Evolutionary conservation across 2,888 invertebrate species (phyloP).

Genomic region (Galerucella calmariensis): DNA sequence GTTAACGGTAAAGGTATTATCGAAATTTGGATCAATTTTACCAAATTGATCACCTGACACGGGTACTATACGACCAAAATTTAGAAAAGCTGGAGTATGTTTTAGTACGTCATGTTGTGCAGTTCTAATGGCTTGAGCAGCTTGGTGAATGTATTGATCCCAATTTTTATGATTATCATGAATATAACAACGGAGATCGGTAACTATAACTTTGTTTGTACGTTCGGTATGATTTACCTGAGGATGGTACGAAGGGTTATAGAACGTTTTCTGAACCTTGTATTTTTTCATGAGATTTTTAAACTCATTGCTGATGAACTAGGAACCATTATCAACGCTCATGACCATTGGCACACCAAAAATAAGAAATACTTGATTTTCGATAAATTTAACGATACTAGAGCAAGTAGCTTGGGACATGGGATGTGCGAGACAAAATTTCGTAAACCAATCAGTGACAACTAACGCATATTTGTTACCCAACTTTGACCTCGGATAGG

Average conservation of each 20-base stretch:
- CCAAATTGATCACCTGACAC: conserved; percentile 41
- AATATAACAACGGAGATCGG: conserved; percentile 46
- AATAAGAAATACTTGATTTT: conserved; percentile 40
- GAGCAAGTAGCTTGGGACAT: conserved; percentile 20
- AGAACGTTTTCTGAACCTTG: conserved; percentile 43
- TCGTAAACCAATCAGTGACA: conserved; percentile 20
- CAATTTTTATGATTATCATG: conserved; percentile 39
- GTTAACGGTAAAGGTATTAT: no score
- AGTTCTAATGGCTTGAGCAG: conserved; percentile 41
- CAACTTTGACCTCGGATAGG: conserved; percentile 33
- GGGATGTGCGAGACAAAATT: conserved; percentile 1
- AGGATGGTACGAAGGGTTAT: conserved; percentile 53
- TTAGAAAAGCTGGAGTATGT: conserved; percentile 39
- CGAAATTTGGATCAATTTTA: no score
- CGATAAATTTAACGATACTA: conserved; percentile 34
- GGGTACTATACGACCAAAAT: conserved; percentile 41
- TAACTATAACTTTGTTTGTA: conserved; percentile 52
- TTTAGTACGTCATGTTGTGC: conserved; percentile 43
- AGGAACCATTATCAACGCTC: conserved; percentile 37
- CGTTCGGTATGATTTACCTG: conserved; percentile 57
- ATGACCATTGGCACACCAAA: conserved; percentile 38
- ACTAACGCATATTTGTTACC: conserved; percentile 16
- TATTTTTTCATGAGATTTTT: conserved; percentile 38
- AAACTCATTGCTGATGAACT: conserved; percentile 35
- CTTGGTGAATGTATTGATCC: conserved; percentile 30